Base-by-base conservation (phyloP, 2,113 vertebrate genomes). In the Lagopus leucura region DNA sequence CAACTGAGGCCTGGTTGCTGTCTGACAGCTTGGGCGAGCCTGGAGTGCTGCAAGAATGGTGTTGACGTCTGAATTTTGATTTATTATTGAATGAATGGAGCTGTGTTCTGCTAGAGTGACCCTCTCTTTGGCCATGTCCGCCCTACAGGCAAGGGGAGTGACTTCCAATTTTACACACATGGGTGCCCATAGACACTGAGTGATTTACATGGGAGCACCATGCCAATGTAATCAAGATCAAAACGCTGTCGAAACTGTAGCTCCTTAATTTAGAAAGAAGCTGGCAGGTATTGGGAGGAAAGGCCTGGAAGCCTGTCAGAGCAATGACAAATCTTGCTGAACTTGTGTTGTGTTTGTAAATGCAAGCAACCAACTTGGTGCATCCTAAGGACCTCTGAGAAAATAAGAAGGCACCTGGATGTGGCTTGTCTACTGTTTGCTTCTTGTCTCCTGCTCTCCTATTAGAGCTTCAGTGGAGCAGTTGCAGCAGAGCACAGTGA, bases 241-340 rank as follows among this genome's bases (percentile, higher is more conserved):
- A 76, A 94, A 67, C 69, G 48, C 64, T 75, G n/a, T 13, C 76
- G 34, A 86, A 90, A 71, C 74, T 78, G 43, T 47, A 67, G 58
- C 85, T 87, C 66, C 84, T 92, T 86, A 63, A 86, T 88, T 95
- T 80, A 88, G 81, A 91, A 93, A 69, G 70, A 48, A 81, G 30
- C 58, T 57, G 65, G 50, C 40, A 94, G 65, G 70, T 60, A 93
- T 1, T 45, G 89, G 86, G 73, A 77, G 70, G 82, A 96, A 70
- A 66, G 69, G 36, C 48, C 83, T 82, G 77, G 86, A 73, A 85
- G 19, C 54, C 25, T 76, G 76, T 86, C 15, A 0, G 1, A 89
- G 83, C 36, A 18, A 43, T 48, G 40, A 50, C 42, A 82, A 32
- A 54, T 63, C 38, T 43, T 48, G 67, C 34, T 5, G 30, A 0